phyloP scores from a whole-genome alignment of 2,113 vertebrate genomes.

The Ameiurus melas region DNA sequence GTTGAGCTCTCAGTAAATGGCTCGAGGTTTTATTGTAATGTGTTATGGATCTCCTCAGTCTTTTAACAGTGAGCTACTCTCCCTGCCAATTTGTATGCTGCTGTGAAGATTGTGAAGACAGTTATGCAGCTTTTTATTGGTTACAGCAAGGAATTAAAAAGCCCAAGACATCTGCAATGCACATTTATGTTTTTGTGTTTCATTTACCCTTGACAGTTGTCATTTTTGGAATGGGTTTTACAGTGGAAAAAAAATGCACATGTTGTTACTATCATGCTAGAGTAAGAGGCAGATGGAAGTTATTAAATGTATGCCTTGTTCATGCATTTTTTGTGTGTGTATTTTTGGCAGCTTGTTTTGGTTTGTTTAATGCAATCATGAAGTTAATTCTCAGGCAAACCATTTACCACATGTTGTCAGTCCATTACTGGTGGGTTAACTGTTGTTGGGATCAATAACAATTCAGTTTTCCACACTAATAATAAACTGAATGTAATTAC shows the following conservation, averaged over 20 bases:
- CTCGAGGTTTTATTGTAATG: slow-evolving; percentile 15
- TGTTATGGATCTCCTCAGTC: slow-evolving; percentile 23
- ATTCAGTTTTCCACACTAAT: slow-evolving; percentile 31
- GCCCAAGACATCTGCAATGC: slow-evolving; percentile 44
- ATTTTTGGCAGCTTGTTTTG: not conserved
- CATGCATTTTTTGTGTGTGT: not conserved
- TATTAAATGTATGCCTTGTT: not conserved
- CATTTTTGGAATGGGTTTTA: slow-evolving; percentile 30
- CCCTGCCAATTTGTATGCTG: slow-evolving; percentile 40
- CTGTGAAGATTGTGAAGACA: slow-evolving; percentile 33
- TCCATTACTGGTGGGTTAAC: slow-evolving; percentile 34
- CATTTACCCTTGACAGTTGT: slow-evolving; percentile 38
- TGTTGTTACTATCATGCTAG: not conserved
- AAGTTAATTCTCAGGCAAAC: slow-evolving; percentile 22
- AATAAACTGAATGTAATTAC: slow-evolving; percentile 40
- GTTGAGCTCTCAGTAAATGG: slow-evolving; percentile 19
- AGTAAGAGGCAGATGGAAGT: not conserved
- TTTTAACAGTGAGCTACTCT: slow-evolving; percentile 38
- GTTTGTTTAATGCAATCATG: slow-evolving; percentile 22
- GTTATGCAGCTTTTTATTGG: slow-evolving; percentile 37
- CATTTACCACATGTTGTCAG: slow-evolving; percentile 22
- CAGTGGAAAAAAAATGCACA: slow-evolving; percentile 12
- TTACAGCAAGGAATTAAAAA: slow-evolving; percentile 37
- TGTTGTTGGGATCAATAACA: slow-evolving; percentile 47
- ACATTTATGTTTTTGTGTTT: slow-evolving; percentile 25